phyloP scores from a whole-genome alignment of 2,888 invertebrate genomes.

The Callimorpha dominula region DNA sequence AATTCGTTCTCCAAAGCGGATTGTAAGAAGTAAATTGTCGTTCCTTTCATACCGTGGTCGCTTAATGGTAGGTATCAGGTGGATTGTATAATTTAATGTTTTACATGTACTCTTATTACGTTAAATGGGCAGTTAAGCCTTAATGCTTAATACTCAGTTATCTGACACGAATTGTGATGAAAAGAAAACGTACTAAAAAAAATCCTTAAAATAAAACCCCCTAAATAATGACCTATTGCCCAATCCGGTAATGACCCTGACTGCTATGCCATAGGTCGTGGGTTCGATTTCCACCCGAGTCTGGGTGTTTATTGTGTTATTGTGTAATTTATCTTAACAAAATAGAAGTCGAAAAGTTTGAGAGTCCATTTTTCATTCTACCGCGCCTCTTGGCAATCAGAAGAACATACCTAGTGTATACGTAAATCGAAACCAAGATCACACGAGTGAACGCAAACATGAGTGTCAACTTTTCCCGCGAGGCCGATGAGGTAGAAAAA shows the following conservation, averaged over 20 bases:
- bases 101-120: conserved; percentile 1
- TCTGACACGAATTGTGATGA: neutral
- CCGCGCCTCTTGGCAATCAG: too few species aligned
- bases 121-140: conserved; percentile 9
- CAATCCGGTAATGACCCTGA: too few species aligned
- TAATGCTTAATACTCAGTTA: conserved; percentile 10
- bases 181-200: neutral
- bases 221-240: too few species aligned
- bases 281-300: too few species aligned
- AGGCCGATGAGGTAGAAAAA: neutral
- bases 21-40: conserved; percentile 54
- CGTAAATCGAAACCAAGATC: neutral
- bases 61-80: conserved; percentile 57
- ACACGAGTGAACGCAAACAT: neutral
- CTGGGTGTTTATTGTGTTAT: too few species aligned
- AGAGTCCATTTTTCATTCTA: too few species aligned
- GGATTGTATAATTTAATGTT: conserved; percentile 40
- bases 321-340: too few species aligned
- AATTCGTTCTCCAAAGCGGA: conserved; percentile 60
- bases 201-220: too few species aligned
- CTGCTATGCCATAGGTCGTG: too few species aligned
- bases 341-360: neutral
- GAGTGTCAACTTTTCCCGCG: neutral
- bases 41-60: conserved; percentile 56
- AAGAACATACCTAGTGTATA: too few species aligned